Evolutionary conservation across 1,140 invertebrate species (phyloP).

Genomic region (Leptinotarsa lineolata): DNA sequence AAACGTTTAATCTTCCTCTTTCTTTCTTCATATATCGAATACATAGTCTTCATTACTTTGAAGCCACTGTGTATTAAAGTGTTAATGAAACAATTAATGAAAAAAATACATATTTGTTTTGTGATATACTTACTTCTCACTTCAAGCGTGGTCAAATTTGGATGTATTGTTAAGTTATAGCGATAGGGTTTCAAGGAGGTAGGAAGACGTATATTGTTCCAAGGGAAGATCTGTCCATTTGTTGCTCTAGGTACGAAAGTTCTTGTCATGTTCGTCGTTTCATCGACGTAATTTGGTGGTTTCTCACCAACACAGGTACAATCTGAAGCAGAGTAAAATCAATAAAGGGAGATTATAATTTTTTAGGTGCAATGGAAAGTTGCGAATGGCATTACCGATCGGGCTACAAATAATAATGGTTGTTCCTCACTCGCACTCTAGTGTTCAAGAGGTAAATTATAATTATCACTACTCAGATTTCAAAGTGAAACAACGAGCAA

Average conservation of each 20-base stretch:
- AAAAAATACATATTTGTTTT: no score
- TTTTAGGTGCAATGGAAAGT: no score
- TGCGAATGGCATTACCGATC: no score
- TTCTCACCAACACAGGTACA: slow-evolving; percentile 73
- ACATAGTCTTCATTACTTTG: no score
- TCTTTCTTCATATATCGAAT: no score
- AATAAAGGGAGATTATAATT: no score
- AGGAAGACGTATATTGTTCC: slow-evolving; percentile 86
- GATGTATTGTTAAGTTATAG: slow-evolving; percentile 90
- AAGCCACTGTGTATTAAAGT: no score
- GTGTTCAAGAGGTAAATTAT: no score
- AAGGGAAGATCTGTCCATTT: slow-evolving; percentile 83
- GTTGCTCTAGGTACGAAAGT: slow-evolving; percentile 69
- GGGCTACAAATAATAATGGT: background rate
- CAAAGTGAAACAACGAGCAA: no score
- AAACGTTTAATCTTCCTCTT: no score
- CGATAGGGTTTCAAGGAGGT: slow-evolving; percentile 76
- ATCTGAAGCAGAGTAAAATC: slow-evolving; percentile 57
- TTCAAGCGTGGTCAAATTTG: slow-evolving; percentile 88
- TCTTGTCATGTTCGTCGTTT: slow-evolving; percentile 65
- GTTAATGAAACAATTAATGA: no score
- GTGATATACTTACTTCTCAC: slow-evolving; percentile 71
- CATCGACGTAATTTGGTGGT: slow-evolving; percentile 65
- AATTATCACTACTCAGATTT: no score
- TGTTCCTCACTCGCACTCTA: background rate